Evolutionary conservation across 2,888 invertebrate genomes (phyloP).

Genomic region (Lamellibrachia columna): DNA sequence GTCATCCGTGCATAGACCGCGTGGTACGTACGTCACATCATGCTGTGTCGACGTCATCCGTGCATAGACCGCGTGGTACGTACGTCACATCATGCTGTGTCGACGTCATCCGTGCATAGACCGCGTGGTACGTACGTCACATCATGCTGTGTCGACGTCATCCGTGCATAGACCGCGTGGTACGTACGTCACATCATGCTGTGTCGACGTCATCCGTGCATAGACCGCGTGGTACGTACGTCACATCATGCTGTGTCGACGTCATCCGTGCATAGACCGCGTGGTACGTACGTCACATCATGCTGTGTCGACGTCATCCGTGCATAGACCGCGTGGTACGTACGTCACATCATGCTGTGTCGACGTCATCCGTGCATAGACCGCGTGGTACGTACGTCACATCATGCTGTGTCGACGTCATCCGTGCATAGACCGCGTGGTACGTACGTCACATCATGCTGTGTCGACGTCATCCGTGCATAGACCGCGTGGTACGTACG

Average conservation of each 20-base stretch:
- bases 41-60: constrained; percentile 54
- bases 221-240: too few relatives aligned
- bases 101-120: too few relatives aligned
- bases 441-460: too few relatives aligned
- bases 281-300: background rate
- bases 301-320: too few relatives aligned
- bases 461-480: constrained; percentile 53
- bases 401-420: too few relatives aligned
- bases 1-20: too few relatives aligned
- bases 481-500: background rate
- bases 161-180: constrained; percentile 41
- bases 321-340: too few relatives aligned
- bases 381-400: background rate
- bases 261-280: constrained; percentile 47
- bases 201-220: too few relatives aligned
- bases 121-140: too few relatives aligned
- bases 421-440: too few relatives aligned
- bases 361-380: constrained; percentile 51
- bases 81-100: background rate
- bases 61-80: constrained; percentile 32
- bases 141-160: constrained; percentile 49
- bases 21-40: too few relatives aligned
- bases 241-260: constrained; percentile 41
- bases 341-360: constrained; percentile 28
- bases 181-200: background rate